Percentiles rank a stretch among this genome's conserved stretches.
Evolutionary conservation across 1,140 invertebrate genomes (phyloP).

Genomic region (Leptinotarsa texana): DNA sequence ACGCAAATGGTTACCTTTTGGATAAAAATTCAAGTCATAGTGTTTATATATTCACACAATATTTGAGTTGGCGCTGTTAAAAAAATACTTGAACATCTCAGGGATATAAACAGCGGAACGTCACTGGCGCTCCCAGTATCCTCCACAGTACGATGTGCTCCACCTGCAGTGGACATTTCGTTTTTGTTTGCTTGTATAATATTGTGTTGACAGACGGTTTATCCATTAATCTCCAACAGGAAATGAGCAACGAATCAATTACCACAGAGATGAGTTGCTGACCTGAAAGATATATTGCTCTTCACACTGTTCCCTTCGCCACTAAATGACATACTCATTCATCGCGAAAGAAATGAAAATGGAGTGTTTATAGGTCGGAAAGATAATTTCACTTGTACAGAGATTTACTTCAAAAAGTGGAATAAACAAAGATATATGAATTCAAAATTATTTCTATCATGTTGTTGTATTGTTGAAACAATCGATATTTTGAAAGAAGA

Average conservation of each 20-base stretch:
- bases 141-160: conserved; percentile 12
- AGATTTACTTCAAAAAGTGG: no score
- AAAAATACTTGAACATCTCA: neutral
- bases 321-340: neutral
- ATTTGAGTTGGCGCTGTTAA: no score
- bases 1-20: no score
- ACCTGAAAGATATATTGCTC: conserved; percentile 19
- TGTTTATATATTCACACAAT: no score
- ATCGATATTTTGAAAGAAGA: no score
- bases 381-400: no score
- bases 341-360: neutral
- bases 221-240: conserved; percentile 45
- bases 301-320: neutral
- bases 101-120: neutral
- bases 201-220: conserved; percentile 45
- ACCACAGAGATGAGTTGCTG: conserved; percentile 22
- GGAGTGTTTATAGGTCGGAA: no score
- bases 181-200: conserved; percentile 49
- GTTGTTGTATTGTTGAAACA: no score
- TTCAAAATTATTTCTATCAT: no score
- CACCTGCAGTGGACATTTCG: conserved; percentile 39
- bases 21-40: no score
- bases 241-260: conserved; percentile 46
- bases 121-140: neutral
- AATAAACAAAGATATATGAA: no score